Evolutionary conservation across 2,113 vertebrate genomes (phyloP).

Genomic region (Halichoeres trimaculatus): DNA sequence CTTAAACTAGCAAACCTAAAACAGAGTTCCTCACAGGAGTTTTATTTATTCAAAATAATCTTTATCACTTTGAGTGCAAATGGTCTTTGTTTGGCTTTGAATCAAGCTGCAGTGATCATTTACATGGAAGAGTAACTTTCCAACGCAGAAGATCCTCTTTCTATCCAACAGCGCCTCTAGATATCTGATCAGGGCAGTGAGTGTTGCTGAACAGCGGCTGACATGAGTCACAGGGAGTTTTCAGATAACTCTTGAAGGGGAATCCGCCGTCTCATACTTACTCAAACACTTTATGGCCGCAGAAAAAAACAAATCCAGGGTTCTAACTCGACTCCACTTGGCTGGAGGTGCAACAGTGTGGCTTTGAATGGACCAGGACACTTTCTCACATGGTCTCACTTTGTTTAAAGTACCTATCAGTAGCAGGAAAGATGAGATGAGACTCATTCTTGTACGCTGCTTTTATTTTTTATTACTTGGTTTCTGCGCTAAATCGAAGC

Average conservation of each 20-base stretch:
- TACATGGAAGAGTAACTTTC: not conserved
- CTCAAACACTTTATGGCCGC: constrained; percentile 4
- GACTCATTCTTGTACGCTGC: constrained; percentile 9
- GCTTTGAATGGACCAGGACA: constrained; percentile 18
- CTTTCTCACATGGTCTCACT: constrained; percentile 30
- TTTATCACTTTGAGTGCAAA: not conserved
- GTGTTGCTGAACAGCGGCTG: constrained; percentile 26
- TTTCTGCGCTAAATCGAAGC: constrained; percentile 28
- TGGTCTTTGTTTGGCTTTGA: not conserved
- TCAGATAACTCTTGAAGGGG: constrained; percentile 8
- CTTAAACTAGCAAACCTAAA: too few species aligned
- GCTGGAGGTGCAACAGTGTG: not conserved
- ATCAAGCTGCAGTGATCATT: not conserved
- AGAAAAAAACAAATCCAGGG: not conserved
- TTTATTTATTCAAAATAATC: not conserved
- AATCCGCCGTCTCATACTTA: constrained; percentile 23
- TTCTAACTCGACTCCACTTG: constrained; percentile 34
- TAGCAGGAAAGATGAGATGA: constrained; percentile 40
- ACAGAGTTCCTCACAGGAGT: not conserved
- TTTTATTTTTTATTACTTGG: constrained; percentile 6
- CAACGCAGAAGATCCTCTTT: constrained; percentile 6
- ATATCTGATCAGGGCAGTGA: constrained; percentile 30
- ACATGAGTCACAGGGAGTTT: constrained; percentile 21
- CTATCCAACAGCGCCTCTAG: constrained; percentile 7
- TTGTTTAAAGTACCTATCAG: constrained; percentile 32